phyloP scores from a whole-genome alignment of 1,140 invertebrate genomes.

The Drosophila aff. region DNA sequence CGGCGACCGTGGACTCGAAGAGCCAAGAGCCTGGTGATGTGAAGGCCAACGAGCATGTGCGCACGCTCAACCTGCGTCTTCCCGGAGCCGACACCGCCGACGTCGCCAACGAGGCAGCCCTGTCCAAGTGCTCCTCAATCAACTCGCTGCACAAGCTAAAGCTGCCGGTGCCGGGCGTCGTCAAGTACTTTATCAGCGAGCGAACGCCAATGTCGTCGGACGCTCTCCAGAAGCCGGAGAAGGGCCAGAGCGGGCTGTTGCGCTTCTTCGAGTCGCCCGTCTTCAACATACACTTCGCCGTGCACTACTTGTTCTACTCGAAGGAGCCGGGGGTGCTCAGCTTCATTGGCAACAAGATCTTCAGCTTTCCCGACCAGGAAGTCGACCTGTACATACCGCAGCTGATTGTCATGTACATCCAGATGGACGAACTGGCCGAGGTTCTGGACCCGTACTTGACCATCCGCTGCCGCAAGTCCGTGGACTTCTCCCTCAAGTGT shows the following conservation, averaged over 20 bases:
- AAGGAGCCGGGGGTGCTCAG: constrained; percentile 98
- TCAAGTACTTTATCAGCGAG: constrained; percentile 84
- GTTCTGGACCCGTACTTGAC: constrained; percentile 97
- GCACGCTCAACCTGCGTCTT: constrained; percentile 70
- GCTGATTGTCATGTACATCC: constrained; percentile 98
- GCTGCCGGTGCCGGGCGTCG: constrained; percentile 81
- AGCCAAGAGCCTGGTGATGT: constrained; percentile 14
- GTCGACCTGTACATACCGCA: constrained; percentile 99
- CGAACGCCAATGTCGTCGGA: constrained; percentile 42
- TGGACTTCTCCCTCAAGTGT: constrained; percentile 97
- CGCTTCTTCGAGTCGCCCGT: constrained; percentile 98
- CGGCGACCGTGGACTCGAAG: neutral
- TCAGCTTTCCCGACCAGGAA: constrained; percentile 95
- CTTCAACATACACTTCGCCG: constrained; percentile 99
- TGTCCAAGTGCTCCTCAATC: constrained; percentile 74
- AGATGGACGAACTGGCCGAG: constrained; percentile 98
- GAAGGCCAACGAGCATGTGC: constrained; percentile 54
- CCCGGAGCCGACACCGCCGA: constrained; percentile 57
- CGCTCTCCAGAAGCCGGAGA: constrained; percentile 69
- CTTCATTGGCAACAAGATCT: constrained; percentile 98
- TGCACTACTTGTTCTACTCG: constrained; percentile 99
- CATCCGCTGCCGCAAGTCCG: constrained; percentile 96
- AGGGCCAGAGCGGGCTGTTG: constrained; percentile 88
- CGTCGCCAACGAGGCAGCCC: constrained; percentile 13
- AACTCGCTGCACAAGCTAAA: constrained; percentile 79